phyloP scores from a whole-genome alignment of 2,113 vertebrate species.

The Pterocles gutturalis region DNA sequence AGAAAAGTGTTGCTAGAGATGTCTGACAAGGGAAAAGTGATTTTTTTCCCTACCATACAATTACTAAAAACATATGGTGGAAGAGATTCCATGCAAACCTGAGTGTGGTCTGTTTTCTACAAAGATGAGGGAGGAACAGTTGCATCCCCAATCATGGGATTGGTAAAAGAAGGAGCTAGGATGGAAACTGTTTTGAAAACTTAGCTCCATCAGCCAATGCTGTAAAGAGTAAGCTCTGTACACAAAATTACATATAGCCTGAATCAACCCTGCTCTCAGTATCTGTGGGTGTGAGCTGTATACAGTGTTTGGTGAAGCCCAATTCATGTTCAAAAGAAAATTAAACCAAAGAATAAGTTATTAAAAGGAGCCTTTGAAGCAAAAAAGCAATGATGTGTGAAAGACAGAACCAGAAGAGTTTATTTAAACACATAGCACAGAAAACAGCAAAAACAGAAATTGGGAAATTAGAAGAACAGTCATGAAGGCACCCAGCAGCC shows the following conservation, averaged over 20 bases:
- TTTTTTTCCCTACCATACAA: neutral
- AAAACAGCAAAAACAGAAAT: constrained; percentile 71
- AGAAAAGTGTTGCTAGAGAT: constrained; percentile 54
- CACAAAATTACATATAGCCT: constrained; percentile 19
- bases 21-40: constrained; percentile 63
- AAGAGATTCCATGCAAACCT: constrained; percentile 3
- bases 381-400: constrained; percentile 79
- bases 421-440: constrained; percentile 76
- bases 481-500: constrained; percentile 69
- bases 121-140: neutral
- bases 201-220: constrained; percentile 15
- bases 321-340: constrained; percentile 79
- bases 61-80: constrained; percentile 59
- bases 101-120: constrained; percentile 22
- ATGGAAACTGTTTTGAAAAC: constrained; percentile 39
- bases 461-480: constrained; percentile 74
- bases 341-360: constrained; percentile 76
- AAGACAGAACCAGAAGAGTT: constrained; percentile 76
- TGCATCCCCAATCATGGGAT: neutral
- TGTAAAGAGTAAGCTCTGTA: neutral
- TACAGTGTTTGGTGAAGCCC: constrained; percentile 71
- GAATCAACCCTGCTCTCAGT: neutral
- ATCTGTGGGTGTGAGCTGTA: constrained; percentile 55
- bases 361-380: constrained; percentile 80
- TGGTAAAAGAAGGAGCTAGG: neutral